phyloP scores from a whole-genome alignment of 2,888 invertebrate species.

The Empis livida region DNA sequence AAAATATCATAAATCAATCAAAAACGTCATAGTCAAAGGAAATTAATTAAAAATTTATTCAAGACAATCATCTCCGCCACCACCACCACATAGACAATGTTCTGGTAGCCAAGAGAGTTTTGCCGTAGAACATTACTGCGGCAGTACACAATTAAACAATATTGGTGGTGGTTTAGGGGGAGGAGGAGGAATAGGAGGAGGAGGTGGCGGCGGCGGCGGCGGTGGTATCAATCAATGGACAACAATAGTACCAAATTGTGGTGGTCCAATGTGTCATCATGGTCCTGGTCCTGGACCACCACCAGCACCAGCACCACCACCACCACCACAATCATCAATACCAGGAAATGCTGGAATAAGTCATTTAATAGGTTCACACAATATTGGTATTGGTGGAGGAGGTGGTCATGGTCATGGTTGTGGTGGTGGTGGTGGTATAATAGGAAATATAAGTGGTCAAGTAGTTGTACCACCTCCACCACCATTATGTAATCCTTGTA shows the following conservation, averaged over 20 bases:
- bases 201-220: constrained; percentile 13
- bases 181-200: constrained; percentile 18
- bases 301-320: constrained; percentile 17
- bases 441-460: constrained; percentile 18
- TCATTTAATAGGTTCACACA: constrained; percentile 23
- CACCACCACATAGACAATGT: constrained; percentile 37
- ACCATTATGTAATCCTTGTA: constrained; percentile 36
- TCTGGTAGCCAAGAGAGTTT: constrained; percentile 40
- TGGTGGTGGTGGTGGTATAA: constrained; percentile 18
- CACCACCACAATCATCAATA: constrained; percentile 26
- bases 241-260: constrained; percentile 12
- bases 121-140: constrained; percentile 38
- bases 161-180: constrained; percentile 22
- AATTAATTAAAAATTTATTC: constrained; percentile 35
- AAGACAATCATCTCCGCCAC: constrained; percentile 37
- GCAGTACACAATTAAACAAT: constrained; percentile 20
- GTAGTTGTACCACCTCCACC: constrained; percentile 31
- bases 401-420: not conserved
- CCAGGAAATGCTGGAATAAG: constrained; percentile 15
- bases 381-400: constrained; percentile 27
- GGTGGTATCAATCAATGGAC: not conserved
- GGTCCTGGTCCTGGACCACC: constrained; percentile 23
- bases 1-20: too few species aligned
- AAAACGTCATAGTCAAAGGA: constrained; percentile 6
- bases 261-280: constrained; percentile 25